Conservation (phyloP, 2,113 vertebrate species). For the Podilymbus podiceps region DNA sequence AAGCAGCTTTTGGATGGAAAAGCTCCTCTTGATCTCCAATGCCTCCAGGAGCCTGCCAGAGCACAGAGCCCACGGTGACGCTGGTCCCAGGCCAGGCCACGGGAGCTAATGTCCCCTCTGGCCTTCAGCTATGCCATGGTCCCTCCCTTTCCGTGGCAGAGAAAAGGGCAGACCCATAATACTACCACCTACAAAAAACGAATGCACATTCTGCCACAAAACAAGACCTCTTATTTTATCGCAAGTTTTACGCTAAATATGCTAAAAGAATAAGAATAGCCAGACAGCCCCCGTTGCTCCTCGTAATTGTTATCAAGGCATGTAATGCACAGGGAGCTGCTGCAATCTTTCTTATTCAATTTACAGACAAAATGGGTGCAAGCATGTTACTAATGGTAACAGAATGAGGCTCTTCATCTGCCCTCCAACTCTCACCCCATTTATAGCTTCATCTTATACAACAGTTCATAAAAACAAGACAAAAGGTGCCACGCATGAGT, state of each 20-base stretch:
- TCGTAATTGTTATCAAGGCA: not conserved
- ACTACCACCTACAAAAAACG: not conserved
- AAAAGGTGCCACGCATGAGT: not conserved
- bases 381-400: slow-evolving; percentile 47
- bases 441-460: not conserved
- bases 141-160: not conserved
- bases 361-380: slow-evolving; percentile 16
- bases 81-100: accelerated
- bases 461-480: slow-evolving; percentile 25
- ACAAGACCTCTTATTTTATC: not conserved
- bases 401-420: slow-evolving; percentile 36
- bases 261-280: not conserved
- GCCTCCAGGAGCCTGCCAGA: not conserved
- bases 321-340: not conserved
- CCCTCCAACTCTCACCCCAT: slow-evolving; percentile 42
- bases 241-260: not conserved
- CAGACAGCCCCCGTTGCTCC: not conserved
- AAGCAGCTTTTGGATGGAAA: not conserved
- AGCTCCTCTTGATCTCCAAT: not conserved
- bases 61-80: accelerated
- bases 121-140: accelerated
- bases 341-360: not conserved
- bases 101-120: not conserved
- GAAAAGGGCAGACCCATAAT: not conserved
- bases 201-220: not conserved